These are phyloP conservation scores for Miopithecus talapoin DNA, from an alignment of 2,797 vertebrate genomes.

Conservation along the genomic window DNA sequence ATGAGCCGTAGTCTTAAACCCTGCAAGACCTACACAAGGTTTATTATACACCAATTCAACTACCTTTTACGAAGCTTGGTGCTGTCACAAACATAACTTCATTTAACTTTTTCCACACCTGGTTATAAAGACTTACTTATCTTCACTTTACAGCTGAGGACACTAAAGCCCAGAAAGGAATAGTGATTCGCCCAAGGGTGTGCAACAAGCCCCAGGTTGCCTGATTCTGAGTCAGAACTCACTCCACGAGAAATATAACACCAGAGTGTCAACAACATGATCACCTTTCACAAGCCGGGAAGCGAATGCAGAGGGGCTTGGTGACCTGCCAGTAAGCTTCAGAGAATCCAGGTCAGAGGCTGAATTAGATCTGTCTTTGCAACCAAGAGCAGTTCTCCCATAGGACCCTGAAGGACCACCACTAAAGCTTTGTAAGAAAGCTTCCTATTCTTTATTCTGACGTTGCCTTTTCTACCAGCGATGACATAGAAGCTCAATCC, in stretches of 20 bases:
- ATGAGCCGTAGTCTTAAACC: neutral
- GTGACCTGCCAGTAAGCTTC: neutral
- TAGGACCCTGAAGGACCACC: neutral
- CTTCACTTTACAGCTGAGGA: neutral
- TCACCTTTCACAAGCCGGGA: neutral
- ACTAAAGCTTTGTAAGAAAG: neutral
- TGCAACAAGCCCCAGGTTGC: neutral
- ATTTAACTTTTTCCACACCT: neutral
- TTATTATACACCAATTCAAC: neutral
- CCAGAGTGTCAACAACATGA: neutral
- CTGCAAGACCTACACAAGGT: neutral
- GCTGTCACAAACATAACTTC: neutral
- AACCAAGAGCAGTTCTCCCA: neutral
- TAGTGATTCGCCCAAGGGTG: neutral
- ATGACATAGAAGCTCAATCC: neutral
- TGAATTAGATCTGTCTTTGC: neutral
- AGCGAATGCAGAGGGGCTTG: neutral
- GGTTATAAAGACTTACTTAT: neutral
- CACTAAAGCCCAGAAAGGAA: neutral
- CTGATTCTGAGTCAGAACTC: neutral
- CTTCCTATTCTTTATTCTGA: neutral
- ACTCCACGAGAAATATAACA: neutral
- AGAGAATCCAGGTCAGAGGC: slow-evolving; percentile 23
- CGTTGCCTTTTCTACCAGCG: neutral
- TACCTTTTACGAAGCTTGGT: neutral